Evolutionary conservation across 2,797 vertebrate species (phyloP).

Genomic region (Craterocephalus amniculus): DNA sequence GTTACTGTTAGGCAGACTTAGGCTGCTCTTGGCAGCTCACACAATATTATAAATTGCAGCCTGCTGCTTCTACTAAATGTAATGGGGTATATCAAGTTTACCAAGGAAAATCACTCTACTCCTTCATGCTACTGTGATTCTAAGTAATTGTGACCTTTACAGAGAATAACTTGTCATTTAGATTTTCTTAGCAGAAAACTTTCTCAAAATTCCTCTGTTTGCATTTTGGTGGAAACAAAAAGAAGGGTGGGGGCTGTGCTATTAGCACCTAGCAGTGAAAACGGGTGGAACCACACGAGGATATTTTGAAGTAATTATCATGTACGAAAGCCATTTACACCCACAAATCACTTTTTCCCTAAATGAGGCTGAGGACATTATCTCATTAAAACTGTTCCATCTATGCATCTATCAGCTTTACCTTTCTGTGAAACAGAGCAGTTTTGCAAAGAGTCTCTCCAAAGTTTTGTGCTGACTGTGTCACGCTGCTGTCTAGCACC

Average conservation of each 20-base stretch:
- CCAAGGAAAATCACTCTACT: constrained; percentile 56
- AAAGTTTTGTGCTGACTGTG: constrained; percentile 3
- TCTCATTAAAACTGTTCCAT: constrained; percentile 35
- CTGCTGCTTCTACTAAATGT: constrained; percentile 65
- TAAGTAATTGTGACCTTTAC: constrained; percentile 74
- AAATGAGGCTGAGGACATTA: constrained; percentile 35
- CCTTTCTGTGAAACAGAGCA: constrained; percentile 19
- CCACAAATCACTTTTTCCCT: constrained; percentile 36
- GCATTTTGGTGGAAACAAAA: constrained; percentile 39
- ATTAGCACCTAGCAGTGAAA: constrained; percentile 37
- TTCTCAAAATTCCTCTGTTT: constrained; percentile 37
- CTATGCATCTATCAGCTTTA: constrained; percentile 31
- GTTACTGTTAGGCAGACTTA: constrained; percentile 66
- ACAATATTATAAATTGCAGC: constrained; percentile 67
- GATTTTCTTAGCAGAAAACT: constrained; percentile 57
- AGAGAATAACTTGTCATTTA: constrained; percentile 66
- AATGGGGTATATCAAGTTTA: constrained; percentile 68
- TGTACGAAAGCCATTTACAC: constrained; percentile 38
- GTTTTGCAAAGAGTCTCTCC: neutral
- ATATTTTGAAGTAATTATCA: constrained; percentile 40
- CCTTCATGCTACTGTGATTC: constrained; percentile 63
- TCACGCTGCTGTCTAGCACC: constrained; percentile 7
- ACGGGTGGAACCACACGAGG: constrained; percentile 35
- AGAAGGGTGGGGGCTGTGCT: constrained; percentile 19
- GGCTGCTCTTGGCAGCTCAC: constrained; percentile 67